Conservation (phyloP, 2,888 invertebrate species). For the Piscicola geometra region DNA sequence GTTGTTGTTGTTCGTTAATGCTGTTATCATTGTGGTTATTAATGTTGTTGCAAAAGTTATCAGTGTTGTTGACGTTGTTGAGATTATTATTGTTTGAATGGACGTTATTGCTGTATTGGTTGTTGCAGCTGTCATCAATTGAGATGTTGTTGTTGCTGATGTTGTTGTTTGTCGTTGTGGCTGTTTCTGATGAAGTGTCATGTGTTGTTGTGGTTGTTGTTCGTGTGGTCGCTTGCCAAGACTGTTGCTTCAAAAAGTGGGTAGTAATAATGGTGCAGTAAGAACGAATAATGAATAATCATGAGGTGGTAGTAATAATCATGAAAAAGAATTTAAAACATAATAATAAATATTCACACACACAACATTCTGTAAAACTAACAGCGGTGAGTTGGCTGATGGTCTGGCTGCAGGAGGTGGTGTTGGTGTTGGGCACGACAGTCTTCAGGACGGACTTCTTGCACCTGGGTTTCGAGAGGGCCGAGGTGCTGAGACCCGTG, state of each 20-base stretch:
- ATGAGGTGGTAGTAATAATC: not conserved
- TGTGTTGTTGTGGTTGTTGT: too few species aligned
- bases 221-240: too few species aligned
- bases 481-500: constrained; percentile 43
- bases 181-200: not conserved
- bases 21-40: not conserved
- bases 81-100: not conserved
- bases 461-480: constrained; percentile 38
- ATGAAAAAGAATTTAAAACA: not conserved
- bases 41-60: not conserved
- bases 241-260: too few species aligned
- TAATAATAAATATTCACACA: not conserved
- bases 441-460: constrained; percentile 4
- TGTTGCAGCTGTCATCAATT: not conserved
- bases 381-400: constrained; percentile 29
- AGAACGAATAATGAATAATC: too few species aligned
- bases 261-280: too few species aligned
- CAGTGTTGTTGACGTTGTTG: not conserved
- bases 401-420: constrained; percentile 13
- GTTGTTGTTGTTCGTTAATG: not conserved
- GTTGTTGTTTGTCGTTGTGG: not conserved
- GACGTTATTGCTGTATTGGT: not conserved
- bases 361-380: not conserved
- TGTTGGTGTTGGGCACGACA: not conserved
- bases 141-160: not conserved